These are phyloP conservation scores for Strigamia transsilvanica DNA, from an alignment of 2,888 invertebrate species.

Conservation along the genomic window DNA sequence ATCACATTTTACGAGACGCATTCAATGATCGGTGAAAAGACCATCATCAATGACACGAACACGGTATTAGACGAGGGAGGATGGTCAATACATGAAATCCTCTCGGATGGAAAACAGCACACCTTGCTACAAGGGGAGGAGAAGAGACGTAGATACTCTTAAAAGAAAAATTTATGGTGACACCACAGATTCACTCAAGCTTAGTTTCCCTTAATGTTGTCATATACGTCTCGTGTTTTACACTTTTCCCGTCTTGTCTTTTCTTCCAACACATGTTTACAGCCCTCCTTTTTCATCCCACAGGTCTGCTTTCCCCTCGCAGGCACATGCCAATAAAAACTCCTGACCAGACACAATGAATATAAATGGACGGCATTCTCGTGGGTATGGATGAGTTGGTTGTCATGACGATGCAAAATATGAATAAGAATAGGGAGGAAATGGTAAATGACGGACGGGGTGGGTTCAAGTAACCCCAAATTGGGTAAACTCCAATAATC, in stretches of 20 bases:
- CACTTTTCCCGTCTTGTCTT: constrained; percentile 18
- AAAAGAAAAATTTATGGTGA: constrained; percentile 44
- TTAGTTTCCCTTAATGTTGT: constrained; percentile 47
- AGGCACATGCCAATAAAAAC: constrained; percentile 28
- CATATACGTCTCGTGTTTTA: constrained; percentile 49
- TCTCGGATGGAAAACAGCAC: constrained; percentile 38
- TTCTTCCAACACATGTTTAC: constrained; percentile 33
- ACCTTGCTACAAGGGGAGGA: constrained; percentile 24
- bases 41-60: constrained; percentile 46
- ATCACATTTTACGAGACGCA: constrained; percentile 45
- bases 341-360: constrained; percentile 40
- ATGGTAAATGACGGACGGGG: background rate
- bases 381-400: constrained; percentile 16
- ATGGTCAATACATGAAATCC: constrained; percentile 49
- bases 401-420: constrained; percentile 29
- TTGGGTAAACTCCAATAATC: background rate
- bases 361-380: constrained; percentile 13
- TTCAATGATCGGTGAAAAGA: constrained; percentile 46
- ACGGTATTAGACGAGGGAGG: constrained; percentile 42
- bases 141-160: background rate
- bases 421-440: background rate
- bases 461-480: background rate
- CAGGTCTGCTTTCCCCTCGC: constrained; percentile 8
- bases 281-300: background rate
- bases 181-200: constrained; percentile 49